Conservation (phyloP, 2,888 invertebrate genomes). For the Eristalinus sepulchralis region DNA sequence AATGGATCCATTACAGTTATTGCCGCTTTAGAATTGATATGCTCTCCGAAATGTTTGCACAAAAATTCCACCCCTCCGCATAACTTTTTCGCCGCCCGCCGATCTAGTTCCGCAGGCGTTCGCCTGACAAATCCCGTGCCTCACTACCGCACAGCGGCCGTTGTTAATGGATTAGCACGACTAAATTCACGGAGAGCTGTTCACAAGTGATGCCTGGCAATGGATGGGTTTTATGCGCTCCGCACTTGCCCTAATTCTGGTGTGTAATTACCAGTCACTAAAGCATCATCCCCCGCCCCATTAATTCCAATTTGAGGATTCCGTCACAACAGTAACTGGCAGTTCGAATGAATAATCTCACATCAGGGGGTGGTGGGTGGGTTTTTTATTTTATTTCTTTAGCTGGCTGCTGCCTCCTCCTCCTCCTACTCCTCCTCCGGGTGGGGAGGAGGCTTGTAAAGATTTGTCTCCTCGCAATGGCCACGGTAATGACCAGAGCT, state of each 20-base stretch:
- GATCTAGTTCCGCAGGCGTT: background rate
- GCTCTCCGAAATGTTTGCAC: background rate
- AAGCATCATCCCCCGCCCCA: background rate
- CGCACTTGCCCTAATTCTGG: background rate
- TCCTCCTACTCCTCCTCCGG: background rate
- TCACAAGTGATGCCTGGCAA: background rate
- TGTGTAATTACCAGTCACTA: background rate
- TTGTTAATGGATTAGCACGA: slow-evolving; percentile 11
- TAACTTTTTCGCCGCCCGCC: background rate
- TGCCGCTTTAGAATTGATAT: background rate
- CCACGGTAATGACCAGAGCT: background rate
- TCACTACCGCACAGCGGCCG: background rate
- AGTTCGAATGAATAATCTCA: background rate
- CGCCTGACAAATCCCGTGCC: no score
- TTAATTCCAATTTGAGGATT: background rate
- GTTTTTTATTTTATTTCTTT: background rate
- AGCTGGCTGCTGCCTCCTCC: background rate
- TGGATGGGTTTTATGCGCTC: background rate
- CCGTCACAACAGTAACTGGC: background rate
- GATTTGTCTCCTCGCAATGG: background rate
- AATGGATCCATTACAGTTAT: background rate
- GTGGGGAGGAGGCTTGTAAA: background rate
- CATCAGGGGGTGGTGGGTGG: background rate
- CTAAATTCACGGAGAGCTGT: slow-evolving; percentile 9
- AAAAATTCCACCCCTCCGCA: background rate